Evolutionary conservation across 2,113 vertebrate species (phyloP).

Genomic region (Isurus oxyrinchus): DNA sequence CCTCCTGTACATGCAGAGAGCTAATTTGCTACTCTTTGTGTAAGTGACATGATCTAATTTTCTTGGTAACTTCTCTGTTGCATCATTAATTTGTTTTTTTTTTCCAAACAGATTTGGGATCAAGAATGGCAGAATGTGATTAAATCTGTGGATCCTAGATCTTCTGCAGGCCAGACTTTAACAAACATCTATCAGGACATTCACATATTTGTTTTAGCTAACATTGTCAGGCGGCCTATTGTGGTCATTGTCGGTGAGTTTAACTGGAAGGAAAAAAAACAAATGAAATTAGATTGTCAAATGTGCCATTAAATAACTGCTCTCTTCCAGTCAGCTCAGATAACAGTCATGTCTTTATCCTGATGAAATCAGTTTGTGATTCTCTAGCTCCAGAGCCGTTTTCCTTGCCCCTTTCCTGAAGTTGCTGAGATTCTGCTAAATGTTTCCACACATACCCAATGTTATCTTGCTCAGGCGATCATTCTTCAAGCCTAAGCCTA

Average conservation of each 20-base stretch:
- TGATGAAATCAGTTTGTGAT: neutral
- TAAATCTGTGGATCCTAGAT: neutral
- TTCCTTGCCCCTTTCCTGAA: neutral
- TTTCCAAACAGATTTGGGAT: neutral
- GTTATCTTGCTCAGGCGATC: neutral
- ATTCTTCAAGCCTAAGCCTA: neutral
- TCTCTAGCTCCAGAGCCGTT: neutral
- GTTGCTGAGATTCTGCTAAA: neutral
- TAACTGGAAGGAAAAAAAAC: neutral
- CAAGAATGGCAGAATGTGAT: slow-evolving; percentile 32
- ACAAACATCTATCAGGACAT: slow-evolving; percentile 4
- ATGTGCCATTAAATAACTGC: neutral
- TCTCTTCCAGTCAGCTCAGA: neutral
- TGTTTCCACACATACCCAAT: neutral
- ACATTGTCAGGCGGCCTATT: slow-evolving; percentile 37
- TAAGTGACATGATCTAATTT: neutral
- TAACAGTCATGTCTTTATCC: neutral
- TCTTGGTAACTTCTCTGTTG: neutral
- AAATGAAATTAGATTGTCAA: neutral
- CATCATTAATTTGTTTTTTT: neutral
- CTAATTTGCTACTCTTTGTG: neutral
- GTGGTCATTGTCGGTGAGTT: slow-evolving; percentile 38
- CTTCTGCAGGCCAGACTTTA: neutral
- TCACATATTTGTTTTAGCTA: slow-evolving; percentile 38
- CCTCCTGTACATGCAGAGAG: too few species aligned